These are phyloP conservation scores for Tyrannus savana DNA, from an alignment of 2,113 vertebrate species.

Conservation along the genomic window DNA sequence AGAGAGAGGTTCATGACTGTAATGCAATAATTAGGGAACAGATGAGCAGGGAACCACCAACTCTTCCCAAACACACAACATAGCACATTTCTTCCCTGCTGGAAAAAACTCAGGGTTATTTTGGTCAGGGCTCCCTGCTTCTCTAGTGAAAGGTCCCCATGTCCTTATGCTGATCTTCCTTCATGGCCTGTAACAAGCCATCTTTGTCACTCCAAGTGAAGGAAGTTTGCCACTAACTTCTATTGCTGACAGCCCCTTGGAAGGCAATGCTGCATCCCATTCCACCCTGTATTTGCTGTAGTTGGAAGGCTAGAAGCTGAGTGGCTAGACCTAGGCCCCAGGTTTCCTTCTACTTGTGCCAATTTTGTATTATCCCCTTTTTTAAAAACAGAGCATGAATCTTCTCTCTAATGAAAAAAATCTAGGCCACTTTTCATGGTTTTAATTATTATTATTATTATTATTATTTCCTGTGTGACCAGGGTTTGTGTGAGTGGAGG, in stretches of 20 bases:
- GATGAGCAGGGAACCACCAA: not conserved
- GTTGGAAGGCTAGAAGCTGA: slow-evolving; percentile 36
- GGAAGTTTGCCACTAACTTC: not conserved
- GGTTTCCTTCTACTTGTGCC: slow-evolving; percentile 65
- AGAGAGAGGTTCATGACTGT: not conserved
- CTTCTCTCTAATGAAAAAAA: not conserved
- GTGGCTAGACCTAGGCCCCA: not conserved
- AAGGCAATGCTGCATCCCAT: slow-evolving; percentile 31
- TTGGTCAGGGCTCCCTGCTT: slow-evolving; percentile 14
- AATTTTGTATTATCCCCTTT: slow-evolving; percentile 65
- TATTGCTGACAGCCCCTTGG: not conserved
- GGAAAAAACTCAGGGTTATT: slow-evolving; percentile 59
- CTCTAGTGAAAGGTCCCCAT: not conserved
- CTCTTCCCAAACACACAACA: slow-evolving; percentile 3
- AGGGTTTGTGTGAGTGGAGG: slow-evolving; percentile 45
- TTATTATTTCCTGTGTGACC: slow-evolving; percentile 40
- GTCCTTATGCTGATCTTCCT: slow-evolving; percentile 5
- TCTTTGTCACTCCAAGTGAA: not conserved
- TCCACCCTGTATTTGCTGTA: slow-evolving; percentile 18
- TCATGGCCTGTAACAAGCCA: not conserved
- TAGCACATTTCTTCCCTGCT: slow-evolving; percentile 53
- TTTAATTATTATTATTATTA: not conserved
- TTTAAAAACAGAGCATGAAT: slow-evolving; percentile 31
- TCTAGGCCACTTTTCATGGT: not conserved
- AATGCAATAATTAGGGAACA: slow-evolving; percentile 23